phyloP scores from a whole-genome alignment of 2,797 vertebrate species.

The Propithecus deckenii region DNA sequence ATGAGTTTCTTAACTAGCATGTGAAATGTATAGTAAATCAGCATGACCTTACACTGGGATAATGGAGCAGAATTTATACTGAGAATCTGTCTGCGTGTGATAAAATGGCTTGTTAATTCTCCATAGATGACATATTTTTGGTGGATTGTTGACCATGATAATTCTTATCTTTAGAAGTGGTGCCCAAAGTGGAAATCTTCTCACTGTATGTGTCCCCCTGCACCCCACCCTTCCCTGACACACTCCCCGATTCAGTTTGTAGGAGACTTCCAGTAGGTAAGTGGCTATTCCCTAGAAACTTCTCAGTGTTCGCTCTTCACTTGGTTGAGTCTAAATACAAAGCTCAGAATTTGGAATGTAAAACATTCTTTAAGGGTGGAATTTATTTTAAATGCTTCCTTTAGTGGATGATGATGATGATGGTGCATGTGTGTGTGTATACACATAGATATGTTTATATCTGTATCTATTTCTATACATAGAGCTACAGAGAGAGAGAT shows the following conservation, averaged over 20 bases:
- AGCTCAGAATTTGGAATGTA: neutral
- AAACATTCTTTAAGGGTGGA: neutral
- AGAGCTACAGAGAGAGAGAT: neutral
- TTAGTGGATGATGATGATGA: neutral
- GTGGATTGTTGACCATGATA: neutral
- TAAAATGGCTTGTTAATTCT: slow-evolving; percentile 48
- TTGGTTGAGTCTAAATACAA: neutral
- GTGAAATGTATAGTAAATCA: slow-evolving; percentile 26
- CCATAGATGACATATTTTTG: neutral
- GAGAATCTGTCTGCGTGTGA: neutral
- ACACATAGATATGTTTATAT: neutral
- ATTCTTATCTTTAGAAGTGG: slow-evolving; percentile 1
- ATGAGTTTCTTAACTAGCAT: slow-evolving; percentile 13
- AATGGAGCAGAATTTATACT: neutral
- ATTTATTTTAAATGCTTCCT: neutral
- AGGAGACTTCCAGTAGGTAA: neutral
- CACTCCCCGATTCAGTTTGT: neutral
- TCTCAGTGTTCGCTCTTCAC: neutral
- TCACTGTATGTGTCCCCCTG: neutral
- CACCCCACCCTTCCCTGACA: neutral
- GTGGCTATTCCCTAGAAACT: neutral
- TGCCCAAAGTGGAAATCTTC: neutral
- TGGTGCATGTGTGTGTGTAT: neutral
- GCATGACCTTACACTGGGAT: neutral
- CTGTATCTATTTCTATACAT: neutral